Conservation (phyloP, 2,888 invertebrate species). For the Eupithecia abbreviata region DNA sequence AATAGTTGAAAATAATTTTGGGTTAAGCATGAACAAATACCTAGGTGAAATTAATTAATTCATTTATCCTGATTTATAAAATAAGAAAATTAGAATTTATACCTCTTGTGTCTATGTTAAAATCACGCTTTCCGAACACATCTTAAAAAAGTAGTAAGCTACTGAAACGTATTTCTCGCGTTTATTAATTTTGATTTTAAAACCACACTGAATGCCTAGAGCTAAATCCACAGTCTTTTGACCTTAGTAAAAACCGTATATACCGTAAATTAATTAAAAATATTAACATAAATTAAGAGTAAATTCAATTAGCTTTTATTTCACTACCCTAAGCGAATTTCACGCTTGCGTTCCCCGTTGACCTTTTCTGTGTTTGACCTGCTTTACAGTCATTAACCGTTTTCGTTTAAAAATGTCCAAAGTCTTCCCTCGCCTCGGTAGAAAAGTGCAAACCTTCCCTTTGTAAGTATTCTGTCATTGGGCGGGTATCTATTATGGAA, state of each 20-base stretch:
- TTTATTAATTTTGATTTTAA: neutral
- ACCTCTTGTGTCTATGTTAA: neutral
- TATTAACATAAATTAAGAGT: constrained; percentile 16
- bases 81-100: neutral
- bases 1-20: neutral
- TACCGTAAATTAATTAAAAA: constrained; percentile 10
- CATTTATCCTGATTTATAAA: no score
- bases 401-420: constrained; percentile 17
- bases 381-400: constrained; percentile 24
- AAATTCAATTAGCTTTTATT: constrained; percentile 14
- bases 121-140: neutral
- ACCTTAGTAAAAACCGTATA: neutral
- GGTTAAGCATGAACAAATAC: neutral
- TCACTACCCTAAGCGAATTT: constrained; percentile 16
- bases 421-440: neutral
- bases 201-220: neutral
- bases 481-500: neutral
- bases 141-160: neutral
- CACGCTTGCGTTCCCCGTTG: constrained; percentile 14
- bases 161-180: neutral
- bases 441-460: neutral
- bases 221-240: neutral
- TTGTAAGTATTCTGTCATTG: neutral
- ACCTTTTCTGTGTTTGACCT: constrained; percentile 12
- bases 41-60: neutral